Evolutionary conservation across 2,113 vertebrate species (phyloP), one percentile per base, ranked within the genome.

Genomic region (Strix aluco): DNA sequence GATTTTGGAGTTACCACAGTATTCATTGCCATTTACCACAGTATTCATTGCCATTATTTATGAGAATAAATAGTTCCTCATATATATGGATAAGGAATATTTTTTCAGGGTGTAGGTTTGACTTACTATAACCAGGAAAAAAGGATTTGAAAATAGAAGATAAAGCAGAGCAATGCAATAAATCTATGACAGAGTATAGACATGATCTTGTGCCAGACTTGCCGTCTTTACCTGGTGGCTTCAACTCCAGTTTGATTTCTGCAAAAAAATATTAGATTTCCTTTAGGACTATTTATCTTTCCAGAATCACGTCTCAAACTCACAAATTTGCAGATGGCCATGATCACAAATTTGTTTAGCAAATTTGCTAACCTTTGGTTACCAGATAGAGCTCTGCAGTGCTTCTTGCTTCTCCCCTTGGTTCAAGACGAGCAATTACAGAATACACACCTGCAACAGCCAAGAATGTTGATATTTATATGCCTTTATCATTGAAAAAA

Each of bases 361-460:
- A 69, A 40, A 40, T 49, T 81, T 55, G 92, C 98, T 95, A 14
- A 99, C 99, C 99, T 99, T 99, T 99, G 21, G 98, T 99, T 63
- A 99, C 98, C 57, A 99, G 98, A 95, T 99, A 99, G 81, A 99
- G 98, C 84, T 99, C 99, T 74, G 99, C 99, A 18, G 99, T 99
- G 97, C 99, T 99, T 95, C 98, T 99, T 67, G 98, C 98, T 97
- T 99, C 99, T 91, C 99, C 99, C 96, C 98, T 98, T 17, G 99
- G 98, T 83, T 99, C 99, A 94, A 99, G 98, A 81, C 98, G 98
- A 97, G 99, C 99, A 98, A 99, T 99, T 90, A 99, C 99, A 79
- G 99, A 99, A 97, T 99, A 99, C 58, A 99, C 99, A 95, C 99
- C 99, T 99, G 97, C 42, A 94, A 94, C 79, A 98, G 96, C 93